phyloP scores from a whole-genome alignment of 1,140 invertebrate genomes.

The Helicorthomorpha holstii region DNA sequence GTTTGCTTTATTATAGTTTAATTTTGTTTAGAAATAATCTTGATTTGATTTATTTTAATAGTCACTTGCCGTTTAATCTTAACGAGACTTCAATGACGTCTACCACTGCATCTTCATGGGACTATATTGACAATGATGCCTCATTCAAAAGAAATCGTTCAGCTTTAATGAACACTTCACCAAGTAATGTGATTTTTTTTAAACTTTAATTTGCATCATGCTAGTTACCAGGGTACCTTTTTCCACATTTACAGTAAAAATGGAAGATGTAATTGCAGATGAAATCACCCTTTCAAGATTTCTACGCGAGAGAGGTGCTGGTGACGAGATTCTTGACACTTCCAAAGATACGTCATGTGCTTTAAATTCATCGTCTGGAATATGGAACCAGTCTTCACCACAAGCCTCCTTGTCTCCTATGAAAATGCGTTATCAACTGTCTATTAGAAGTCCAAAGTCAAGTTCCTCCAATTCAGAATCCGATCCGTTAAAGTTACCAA shows the following conservation, averaged over 20 bases:
- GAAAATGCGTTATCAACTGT: constrained; percentile 24
- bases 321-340: neutral
- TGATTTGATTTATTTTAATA: neutral
- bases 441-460: constrained; percentile 19
- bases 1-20: neutral
- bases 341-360: neutral
- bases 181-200: neutral
- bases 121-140: neutral
- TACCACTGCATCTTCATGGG: neutral
- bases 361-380: constrained; percentile 10
- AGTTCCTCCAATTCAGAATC: constrained; percentile 12
- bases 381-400: constrained; percentile 22
- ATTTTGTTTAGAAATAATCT: neutral
- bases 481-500: constrained; percentile 13
- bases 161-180: neutral
- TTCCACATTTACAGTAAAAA: neutral
- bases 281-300: neutral
- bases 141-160: neutral
- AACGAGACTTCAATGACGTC: neutral
- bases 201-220: neutral
- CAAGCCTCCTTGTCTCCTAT: constrained; percentile 19
- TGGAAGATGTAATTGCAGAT: neutral
- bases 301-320: neutral
- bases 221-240: neutral
- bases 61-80: neutral